Base-by-base conservation (phyloP, 1,140 invertebrate species). In the Phymorhynchus buccinoides region DNA sequence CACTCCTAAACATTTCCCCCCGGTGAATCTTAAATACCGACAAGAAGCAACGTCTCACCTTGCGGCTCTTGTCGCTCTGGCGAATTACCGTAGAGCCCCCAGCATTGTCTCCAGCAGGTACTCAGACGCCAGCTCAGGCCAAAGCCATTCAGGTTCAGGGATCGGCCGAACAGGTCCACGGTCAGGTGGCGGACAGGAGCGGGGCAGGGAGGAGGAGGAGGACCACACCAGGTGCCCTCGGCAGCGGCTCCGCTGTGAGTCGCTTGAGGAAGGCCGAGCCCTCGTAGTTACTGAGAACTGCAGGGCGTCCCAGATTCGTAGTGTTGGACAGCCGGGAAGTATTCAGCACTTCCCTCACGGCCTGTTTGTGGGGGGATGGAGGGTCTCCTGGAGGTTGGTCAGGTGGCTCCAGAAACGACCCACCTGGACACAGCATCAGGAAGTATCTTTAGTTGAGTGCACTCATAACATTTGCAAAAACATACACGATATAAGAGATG, bases 381-480 rank as follows among this genome's bases (percentile, higher is more conserved):
- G 96, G 0, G 97, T 97, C 86, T 96, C 96, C 79, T 96, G 95
- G 37, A 98, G 91, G 93, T 98, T 98, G 85, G 95, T 96, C 62
- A 99, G 93, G 92, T 99, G 97, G 77, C 96, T 97, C 96, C 96
- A 98, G 92, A 97, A 99, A 18, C 97, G 97, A 7, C 97, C 97
- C 82, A 98, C 97, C 87, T 91, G 80, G 30, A 83, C 37, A 83
- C 4, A 35, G 62, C 27, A 66, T 32, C 9, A 39, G n/a, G n/a
- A n/a, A 52, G 48, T 0, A 14, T 52, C 12, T 52, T 52, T 18
- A 52, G 48, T 0, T 52, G 48, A 52, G 12, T 52, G 12, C 48
- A 52, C 48, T 14, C 2, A 52, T 18, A 52, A 52, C n/a, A n/a
- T n/a, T n/a, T n/a, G n/a, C n/a, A n/a, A n/a, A n/a, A n/a, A n/a